Evolutionary conservation across 1,140 invertebrate genomes (phyloP).

Genomic region (Ptiloglossa arizonensis): DNA sequence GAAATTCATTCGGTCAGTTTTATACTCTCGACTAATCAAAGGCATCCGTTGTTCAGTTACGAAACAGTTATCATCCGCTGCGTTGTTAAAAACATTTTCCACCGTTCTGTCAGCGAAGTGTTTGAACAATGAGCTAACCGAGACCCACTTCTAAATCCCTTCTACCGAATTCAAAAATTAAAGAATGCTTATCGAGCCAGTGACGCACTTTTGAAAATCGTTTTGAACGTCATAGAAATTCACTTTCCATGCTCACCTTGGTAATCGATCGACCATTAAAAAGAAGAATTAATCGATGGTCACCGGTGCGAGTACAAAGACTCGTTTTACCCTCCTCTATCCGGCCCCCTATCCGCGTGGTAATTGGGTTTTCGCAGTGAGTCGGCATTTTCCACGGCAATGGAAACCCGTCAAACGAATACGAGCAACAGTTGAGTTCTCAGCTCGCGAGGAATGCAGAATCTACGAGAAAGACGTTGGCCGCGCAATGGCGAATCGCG

Average conservation of each 20-base stretch:
- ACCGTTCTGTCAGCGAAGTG: too few species aligned
- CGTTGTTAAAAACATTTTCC: too few species aligned
- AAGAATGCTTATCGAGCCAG: too few species aligned
- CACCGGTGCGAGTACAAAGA: neutral
- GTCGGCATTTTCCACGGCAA: constrained; percentile 1
- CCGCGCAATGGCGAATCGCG: neutral
- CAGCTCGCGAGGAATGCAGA: neutral
- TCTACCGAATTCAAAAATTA: too few species aligned
- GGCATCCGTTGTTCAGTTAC: too few species aligned
- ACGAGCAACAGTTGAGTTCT: constrained; percentile 40
- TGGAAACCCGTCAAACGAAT: neutral
- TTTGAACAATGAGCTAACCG: too few species aligned
- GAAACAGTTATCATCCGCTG: too few species aligned
- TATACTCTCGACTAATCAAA: too few species aligned
- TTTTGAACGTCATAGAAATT: neutral
- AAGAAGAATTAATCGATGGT: constrained; percentile 26
- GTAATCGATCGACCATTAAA: constrained; percentile 28
- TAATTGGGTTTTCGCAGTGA: constrained; percentile 38
- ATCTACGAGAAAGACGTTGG: neutral
- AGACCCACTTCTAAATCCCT: too few species aligned
- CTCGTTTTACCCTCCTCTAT: neutral
- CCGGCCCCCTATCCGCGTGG: neutral
- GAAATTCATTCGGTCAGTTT: too few species aligned
- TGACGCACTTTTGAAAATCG: neutral
- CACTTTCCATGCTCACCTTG: neutral